These are phyloP conservation scores for Drosophila prosaltans DNA, from an alignment of 1,140 invertebrate species.

Conservation along the genomic window DNA sequence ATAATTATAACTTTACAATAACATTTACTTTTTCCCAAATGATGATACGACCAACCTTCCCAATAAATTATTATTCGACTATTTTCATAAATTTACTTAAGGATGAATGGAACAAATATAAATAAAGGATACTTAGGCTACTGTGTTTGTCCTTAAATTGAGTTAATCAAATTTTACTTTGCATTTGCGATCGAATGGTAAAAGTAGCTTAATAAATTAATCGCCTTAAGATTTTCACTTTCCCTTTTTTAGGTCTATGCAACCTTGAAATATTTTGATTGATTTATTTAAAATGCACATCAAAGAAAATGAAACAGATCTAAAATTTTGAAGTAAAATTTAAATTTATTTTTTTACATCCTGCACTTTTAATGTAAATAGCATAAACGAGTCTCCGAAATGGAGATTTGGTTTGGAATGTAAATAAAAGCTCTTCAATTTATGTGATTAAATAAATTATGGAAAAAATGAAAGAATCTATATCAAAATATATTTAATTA, in stretches of 20 bases:
- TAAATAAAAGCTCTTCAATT: too few species aligned
- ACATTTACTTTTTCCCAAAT: too few species aligned
- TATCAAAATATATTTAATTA: too few species aligned
- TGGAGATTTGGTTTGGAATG: too few species aligned
- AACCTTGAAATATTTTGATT: slow-evolving; percentile 45
- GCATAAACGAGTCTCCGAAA: too few species aligned
- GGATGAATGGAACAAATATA: too few species aligned
- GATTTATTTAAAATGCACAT: slow-evolving; percentile 75
- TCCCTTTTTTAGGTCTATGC: slow-evolving; percentile 8
- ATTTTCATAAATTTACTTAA: too few species aligned
- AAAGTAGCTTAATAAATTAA: slow-evolving; percentile 54
- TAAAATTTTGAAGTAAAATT: background rate
- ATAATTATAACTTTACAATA: too few species aligned
- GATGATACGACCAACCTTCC: background rate
- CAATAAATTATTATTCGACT: slow-evolving; percentile 5
- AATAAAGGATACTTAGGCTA: too few species aligned
- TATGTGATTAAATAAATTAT: too few species aligned
- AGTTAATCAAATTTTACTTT: background rate
- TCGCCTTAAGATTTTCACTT: slow-evolving; percentile 35
- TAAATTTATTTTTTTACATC: background rate
- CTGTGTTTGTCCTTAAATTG: background rate
- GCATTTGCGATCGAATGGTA: slow-evolving; percentile 5
- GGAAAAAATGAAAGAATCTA: too few species aligned
- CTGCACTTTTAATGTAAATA: background rate
- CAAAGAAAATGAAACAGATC: slow-evolving; percentile 18